Base-by-base conservation (phyloP, 1,140 invertebrate species). In the Zaprionus inermis region DNA sequence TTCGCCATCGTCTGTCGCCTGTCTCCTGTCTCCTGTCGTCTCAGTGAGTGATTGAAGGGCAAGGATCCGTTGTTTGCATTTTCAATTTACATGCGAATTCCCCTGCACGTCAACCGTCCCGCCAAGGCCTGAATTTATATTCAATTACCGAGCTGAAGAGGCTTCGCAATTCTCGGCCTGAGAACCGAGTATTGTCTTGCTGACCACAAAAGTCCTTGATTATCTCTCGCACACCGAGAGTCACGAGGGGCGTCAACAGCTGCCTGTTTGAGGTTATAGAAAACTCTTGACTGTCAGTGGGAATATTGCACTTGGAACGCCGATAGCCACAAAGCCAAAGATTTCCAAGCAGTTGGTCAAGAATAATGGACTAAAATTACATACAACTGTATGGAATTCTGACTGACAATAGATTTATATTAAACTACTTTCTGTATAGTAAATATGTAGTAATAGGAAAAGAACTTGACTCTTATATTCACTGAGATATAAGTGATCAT, bases 31-130 rank as follows among this genome's bases (percentile, higher is more conserved):
- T 41, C 6, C 51, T 63, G 63, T 59, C 57, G 56, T 58, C 73
- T 41, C 52, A 44, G 60, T 73, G 80, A 84, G 75, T 89, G 84
- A 89, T 89, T 80, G 80, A 89, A 89, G 77, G 80, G 71, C 78
- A 80, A 84, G 84, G 80, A 84, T 88, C 60, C 52, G 70, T 68
- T 78, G 70, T 88, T 89, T 88, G 84, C 79, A 78, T 88, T 89
- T 89, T 70, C 59, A 80, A 88, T 89, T 88, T 83, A 78, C 83
- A 89, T 88, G 80, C 67, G 52, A 51, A 57, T 64, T 24, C 24
- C 36, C 28, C 56, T 56, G 49, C 32, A 54, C 22, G 34, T 36
- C 64, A 44, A 65, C 60, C 69, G 65, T 70, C 77, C 73, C 28
- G 14, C 14, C 36, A 0, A 9, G 1, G n/a, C 55, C 70, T 65